Base-by-base conservation (phyloP, 2,888 invertebrate species). In the Seira ritae region DNA sequence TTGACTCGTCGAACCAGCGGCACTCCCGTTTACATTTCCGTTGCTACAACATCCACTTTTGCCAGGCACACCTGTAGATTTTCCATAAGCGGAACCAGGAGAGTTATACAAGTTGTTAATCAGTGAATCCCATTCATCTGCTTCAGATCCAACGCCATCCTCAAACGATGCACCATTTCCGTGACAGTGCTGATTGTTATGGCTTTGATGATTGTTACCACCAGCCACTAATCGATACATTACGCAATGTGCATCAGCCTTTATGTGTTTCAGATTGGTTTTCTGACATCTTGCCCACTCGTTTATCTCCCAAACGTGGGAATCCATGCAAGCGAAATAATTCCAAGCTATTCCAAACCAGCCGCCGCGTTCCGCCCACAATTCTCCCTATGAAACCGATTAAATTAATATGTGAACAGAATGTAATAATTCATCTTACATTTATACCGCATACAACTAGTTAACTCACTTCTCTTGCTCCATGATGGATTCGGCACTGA, bases 281-380 rank as follows among this genome's bases (percentile, higher is more conserved):
- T 95, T 96, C 92, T 98, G 97, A 91, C 98, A 98, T 87, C 96
- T 95, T 22, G 98, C 98, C 98, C 98, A 98, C 91, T 98, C 97
- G 67, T 97, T 98, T 89, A 98, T 97, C 92, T 98, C 97, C 91
- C 97, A 98, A 37, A 98, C 96, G 85, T 95, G 95, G 78, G 97
- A 97, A 91, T 98, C 98, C 97, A 98, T 98, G 90, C 97, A 96
- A 74, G 98, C 97, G 91, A 96, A 97, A 92, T 98, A 98, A 92
- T 96, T 95, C 95, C 97, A 97, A 69, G 96, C 93, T 89, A 97
- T 94, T 17, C 98, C 97, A 92, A 97, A 93, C 92, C 96, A 93
- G 12, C 90, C 89, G 89, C 93, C 93, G 62, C 96, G 96, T 92
- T 98, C 98, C 68, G 98, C 97, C 98, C 98, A 98, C 89, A 98